These are phyloP conservation scores for Papilio protenor DNA, from an alignment of 2,888 invertebrate species.

Conservation along the genomic window DNA sequence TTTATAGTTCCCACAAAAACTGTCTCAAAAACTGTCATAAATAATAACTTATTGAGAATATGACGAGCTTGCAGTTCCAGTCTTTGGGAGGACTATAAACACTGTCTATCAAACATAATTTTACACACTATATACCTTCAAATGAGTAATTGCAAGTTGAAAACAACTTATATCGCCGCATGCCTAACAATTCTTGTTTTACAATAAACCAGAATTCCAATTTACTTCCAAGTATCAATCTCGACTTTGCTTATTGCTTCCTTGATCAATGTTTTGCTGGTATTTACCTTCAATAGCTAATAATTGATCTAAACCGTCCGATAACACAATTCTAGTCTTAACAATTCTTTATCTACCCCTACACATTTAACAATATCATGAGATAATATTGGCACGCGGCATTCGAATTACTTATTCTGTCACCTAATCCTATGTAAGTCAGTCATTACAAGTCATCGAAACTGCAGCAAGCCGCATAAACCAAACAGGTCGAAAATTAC, in stretches of 20 bases:
- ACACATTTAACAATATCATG: constrained; percentile 30
- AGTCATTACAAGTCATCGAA: constrained; percentile 70
- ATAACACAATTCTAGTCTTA: constrained; percentile 8
- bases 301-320: constrained; percentile 28
- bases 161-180: constrained; percentile 50
- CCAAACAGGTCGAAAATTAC: constrained; percentile 64
- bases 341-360: constrained; percentile 23
- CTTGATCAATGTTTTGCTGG: constrained; percentile 43
- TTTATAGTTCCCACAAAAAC: constrained; percentile 30
- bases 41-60: constrained; percentile 31
- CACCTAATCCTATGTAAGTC: constrained; percentile 71
- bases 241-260: constrained; percentile 62
- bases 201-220: constrained; percentile 41
- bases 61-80: not conserved
- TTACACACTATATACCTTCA: constrained; percentile 28
- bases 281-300: constrained; percentile 16
- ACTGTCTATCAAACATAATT: constrained; percentile 33
- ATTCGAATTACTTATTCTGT: constrained; percentile 61
- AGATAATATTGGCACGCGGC: constrained; percentile 73
- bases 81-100: constrained; percentile 8
- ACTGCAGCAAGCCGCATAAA: constrained; percentile 65
- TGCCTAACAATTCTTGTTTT: constrained; percentile 52
- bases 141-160: constrained; percentile 34
- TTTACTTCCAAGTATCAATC: constrained; percentile 55
- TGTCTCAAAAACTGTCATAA: constrained; percentile 20